Evolutionary conservation across 53 echinoderm and acorn worm species (phyloP), one percentile per base, ranked within the genome.

Genomic region (Arbacia lixula): DNA sequence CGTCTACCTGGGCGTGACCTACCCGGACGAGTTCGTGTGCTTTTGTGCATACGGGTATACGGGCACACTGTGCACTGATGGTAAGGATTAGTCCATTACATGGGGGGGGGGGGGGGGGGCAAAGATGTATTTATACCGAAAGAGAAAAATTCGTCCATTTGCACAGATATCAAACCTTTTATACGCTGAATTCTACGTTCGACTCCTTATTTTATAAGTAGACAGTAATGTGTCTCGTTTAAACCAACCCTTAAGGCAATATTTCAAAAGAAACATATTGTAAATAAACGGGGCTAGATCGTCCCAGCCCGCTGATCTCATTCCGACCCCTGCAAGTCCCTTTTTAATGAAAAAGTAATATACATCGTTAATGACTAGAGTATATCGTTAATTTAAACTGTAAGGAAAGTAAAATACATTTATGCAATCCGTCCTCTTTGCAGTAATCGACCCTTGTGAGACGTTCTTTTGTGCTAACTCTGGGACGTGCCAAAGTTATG

Each of bases 21-120:
- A 69, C 29, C 41, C 40, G 27, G 43, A 42, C 2, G 69, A 69
- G 8, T 69, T 69, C 16, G 69, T 69, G 46, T 69, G 69, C 28
- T 26, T 69, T 27, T 69, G 69, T 69, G 28, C 42, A 9, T 6
- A 20, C 6, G 69, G 69, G 3, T 69, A 25, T 69, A 69, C 69
- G 1, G 69, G 69, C 40, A 16, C 69, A 41, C 43, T 69, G 41
- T 69, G 69, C 19, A 41, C 27, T 27, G 40, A 69, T 25, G 69
- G 69, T 69, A 41, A 69, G 69, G 8, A 25, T 16, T n/a, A 17
- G 6, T 25, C 0, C 24, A 57, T 16, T 25, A 21, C 57, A 6
- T 6, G 14, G 49, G 49, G 1, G 57, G 1, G 57, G 57, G 14
- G 0, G 14, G n/a, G 1, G n/a, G 57, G 16, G 1, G 16, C 24